phyloP scores from a whole-genome alignment of 1,140 invertebrate genomes.

The Pogonus chalceus region DNA sequence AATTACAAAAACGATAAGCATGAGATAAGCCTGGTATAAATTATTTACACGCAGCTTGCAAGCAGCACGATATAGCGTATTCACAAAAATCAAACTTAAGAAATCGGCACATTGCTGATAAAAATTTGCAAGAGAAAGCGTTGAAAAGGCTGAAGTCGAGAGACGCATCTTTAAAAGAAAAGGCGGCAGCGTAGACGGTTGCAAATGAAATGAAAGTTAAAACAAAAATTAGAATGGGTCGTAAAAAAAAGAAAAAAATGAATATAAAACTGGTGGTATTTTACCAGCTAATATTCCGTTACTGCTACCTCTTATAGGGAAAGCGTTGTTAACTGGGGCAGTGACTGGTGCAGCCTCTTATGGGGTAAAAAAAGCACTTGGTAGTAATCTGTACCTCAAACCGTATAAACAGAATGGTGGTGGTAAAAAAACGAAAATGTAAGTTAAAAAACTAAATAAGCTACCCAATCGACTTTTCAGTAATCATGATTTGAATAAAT shows the following conservation, averaged over 20 bases:
- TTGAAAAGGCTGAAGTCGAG: conserved; percentile 30
- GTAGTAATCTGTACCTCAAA: conserved; percentile 23
- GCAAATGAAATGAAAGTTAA: conserved; percentile 30
- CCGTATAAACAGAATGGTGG: conserved; percentile 28
- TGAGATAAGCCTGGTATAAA: too few relatives aligned
- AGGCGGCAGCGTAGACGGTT: conserved; percentile 24
- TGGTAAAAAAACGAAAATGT: conserved; percentile 20
- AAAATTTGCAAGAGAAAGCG: conserved; percentile 29
- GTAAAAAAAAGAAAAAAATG: not conserved
- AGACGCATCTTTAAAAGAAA: conserved; percentile 30
- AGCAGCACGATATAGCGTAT: conserved; percentile 24
- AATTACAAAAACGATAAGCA: too few relatives aligned
- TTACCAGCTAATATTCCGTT: conserved; percentile 27
- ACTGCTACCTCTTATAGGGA: conserved; percentile 25
- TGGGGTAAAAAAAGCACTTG: not conserved
- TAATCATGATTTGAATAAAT: conserved; percentile 23
- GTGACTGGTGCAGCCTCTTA: not conserved
- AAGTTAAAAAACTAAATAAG: too few relatives aligned
- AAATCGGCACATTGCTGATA: conserved; percentile 33
- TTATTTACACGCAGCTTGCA: conserved; percentile 21
- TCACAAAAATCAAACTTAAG: conserved; percentile 27
- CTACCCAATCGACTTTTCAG: conserved; percentile 17
- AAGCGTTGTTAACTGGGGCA: not conserved
- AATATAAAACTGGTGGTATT: conserved; percentile 26
- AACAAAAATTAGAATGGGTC: conserved; percentile 26